A percentile compares a stretch with the other conserved stretches of the same genome.
Conservation (phyloP, 2,797 vertebrate genomes). For the Xerus rutilus region DNA sequence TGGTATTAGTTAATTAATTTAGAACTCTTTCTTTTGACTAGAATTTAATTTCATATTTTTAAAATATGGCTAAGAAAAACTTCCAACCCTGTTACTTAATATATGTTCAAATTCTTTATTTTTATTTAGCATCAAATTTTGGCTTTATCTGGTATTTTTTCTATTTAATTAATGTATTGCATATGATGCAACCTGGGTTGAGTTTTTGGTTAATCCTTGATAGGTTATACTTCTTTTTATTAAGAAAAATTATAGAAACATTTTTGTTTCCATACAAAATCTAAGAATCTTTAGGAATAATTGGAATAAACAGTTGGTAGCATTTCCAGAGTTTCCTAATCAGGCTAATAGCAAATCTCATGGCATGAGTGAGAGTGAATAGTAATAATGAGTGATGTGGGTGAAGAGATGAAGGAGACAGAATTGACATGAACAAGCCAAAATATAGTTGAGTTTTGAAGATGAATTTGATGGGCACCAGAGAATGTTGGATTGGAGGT, state of each 20-base stretch:
- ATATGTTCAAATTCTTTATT: neutral
- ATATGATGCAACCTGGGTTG: neutral
- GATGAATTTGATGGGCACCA: neutral
- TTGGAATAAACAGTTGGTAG: neutral
- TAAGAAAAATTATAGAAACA: neutral
- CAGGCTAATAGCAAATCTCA: neutral
- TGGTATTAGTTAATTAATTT: neutral
- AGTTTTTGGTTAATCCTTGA: neutral
- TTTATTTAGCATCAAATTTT: neutral
- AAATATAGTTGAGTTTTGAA: neutral
- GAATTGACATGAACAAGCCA: neutral
- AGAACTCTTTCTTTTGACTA: neutral
- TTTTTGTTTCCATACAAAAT: neutral
- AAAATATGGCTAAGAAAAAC: neutral
- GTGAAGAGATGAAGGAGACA: neutral
- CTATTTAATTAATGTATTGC: neutral
- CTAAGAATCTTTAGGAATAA: neutral
- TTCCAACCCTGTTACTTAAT: neutral
- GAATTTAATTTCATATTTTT: neutral
- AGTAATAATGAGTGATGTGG: neutral
- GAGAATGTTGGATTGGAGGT: neutral
- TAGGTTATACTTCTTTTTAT: neutral
- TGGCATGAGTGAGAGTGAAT: neutral
- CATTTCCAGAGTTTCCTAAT: neutral
- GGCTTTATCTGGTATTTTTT: neutral